A percentile compares a stretch with the other conserved stretches of the same genome.
These are phyloP conservation scores for Deilephila elpenor DNA, from an alignment of 2,888 invertebrate genomes.

Conservation along the genomic window DNA sequence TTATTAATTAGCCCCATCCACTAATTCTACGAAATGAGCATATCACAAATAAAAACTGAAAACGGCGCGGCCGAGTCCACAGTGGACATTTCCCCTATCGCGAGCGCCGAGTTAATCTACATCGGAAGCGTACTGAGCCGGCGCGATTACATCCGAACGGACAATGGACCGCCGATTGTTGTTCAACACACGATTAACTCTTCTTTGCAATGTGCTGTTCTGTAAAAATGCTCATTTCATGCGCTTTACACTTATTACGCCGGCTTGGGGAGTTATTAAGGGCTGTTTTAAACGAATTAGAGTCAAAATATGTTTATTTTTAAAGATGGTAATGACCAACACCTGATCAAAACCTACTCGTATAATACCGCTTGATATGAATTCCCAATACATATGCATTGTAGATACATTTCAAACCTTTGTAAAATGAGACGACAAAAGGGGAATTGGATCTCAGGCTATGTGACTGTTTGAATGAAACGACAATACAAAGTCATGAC, in stretches of 20 bases:
- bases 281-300: not conserved
- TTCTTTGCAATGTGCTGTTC: constrained; percentile 6
- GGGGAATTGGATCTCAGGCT: no score
- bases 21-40: no score
- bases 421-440: no score
- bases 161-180: constrained; percentile 49
- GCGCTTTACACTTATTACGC: not conserved
- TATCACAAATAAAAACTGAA: not conserved
- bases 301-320: no score
- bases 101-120: constrained; percentile 52
- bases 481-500: no score
- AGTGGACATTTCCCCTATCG: constrained; percentile 47
- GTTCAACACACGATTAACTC: constrained; percentile 23
- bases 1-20: no score
- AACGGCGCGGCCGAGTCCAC: not conserved
- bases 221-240: not conserved
- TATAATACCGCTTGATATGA: no score
- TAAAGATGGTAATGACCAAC: no score
- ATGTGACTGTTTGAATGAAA: no score
- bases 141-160: constrained; percentile 50
- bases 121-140: constrained; percentile 53
- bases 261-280: not conserved
- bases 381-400: no score
- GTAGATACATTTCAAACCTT: no score
- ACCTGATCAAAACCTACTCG: no score